phyloP scores from a whole-genome alignment of 2,797 vertebrate genomes.

The Characodon lateralis region DNA sequence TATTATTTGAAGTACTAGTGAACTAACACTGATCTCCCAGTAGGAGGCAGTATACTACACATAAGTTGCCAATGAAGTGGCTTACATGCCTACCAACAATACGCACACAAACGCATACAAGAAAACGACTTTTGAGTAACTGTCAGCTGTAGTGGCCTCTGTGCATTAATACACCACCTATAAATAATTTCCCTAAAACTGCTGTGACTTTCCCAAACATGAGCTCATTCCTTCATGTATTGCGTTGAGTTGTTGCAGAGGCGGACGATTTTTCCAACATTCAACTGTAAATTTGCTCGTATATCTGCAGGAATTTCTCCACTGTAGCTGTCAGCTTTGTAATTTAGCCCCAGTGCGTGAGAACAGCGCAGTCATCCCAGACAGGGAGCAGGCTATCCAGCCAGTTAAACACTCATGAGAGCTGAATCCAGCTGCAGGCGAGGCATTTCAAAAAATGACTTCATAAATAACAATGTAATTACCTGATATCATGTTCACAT shows the following conservation, averaged over 20 bases:
- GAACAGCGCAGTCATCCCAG: constrained; percentile 52
- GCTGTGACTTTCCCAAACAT: not conserved
- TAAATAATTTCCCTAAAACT: not conserved
- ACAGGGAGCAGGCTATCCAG: constrained; percentile 28
- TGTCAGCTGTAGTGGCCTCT: not conserved
- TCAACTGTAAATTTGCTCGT: not conserved
- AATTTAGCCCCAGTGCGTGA: constrained; percentile 26
- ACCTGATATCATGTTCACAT: constrained; percentile 27
- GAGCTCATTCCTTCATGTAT: not conserved
- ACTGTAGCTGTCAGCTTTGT: constrained; percentile 40
- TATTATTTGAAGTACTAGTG: not conserved
- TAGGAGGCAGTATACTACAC: not conserved
- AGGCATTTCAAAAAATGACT: constrained; percentile 10
- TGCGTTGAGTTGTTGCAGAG: not conserved
- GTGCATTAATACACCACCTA: not conserved
- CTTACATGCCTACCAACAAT: not conserved
- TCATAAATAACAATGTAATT: constrained; percentile 1
- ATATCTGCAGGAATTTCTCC: not conserved
- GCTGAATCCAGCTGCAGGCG: constrained; percentile 11
- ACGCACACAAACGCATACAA: not conserved
- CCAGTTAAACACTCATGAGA: constrained; percentile 17
- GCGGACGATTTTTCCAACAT: not conserved
- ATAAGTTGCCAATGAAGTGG: not conserved
- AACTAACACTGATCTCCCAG: not conserved
- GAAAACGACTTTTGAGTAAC: not conserved